Evolutionary conservation across 2,797 vertebrate species (phyloP).

Genomic region (Rhinella marina): DNA sequence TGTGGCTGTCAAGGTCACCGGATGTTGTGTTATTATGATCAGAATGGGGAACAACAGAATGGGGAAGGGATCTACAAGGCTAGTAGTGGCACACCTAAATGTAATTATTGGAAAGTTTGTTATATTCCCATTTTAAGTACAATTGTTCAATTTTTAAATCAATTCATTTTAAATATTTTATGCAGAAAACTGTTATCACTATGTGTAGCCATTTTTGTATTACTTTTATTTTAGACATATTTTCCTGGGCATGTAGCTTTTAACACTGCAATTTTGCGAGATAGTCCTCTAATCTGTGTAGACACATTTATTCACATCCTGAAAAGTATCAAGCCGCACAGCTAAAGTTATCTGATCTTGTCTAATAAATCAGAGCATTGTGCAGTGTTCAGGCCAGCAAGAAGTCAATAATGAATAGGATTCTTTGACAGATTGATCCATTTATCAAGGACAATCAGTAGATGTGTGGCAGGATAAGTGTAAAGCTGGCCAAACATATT

Average conservation of each 20-base stretch:
- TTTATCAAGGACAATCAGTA: conserved; percentile 28
- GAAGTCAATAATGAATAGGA: conserved; percentile 46
- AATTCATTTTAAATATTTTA: neutral
- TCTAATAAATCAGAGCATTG: conserved; percentile 49
- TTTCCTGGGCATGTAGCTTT: neutral
- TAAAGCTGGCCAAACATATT: neutral
- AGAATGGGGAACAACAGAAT: too few relatives aligned
- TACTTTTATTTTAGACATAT: neutral
- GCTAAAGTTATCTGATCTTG: conserved; percentile 36
- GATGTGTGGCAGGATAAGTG: neutral
- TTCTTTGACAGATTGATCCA: conserved; percentile 34
- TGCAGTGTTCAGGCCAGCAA: conserved; percentile 21
- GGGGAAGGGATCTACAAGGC: too few relatives aligned
- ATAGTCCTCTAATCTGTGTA: neutral
- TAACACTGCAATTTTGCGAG: neutral
- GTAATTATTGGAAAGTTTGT: too few relatives aligned
- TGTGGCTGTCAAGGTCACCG: too few relatives aligned
- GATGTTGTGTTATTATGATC: too few relatives aligned
- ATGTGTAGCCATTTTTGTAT: neutral
- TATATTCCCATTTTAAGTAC: too few relatives aligned
- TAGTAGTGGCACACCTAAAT: too few relatives aligned
- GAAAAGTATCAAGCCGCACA: conserved; percentile 41
- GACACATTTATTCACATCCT: conserved; percentile 40
- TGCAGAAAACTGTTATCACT: too few relatives aligned
- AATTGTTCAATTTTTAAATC: too few relatives aligned